Base-by-base conservation (phyloP, 2,797 vertebrate genomes). In the Gymnoscopelus microlampas region DNA sequence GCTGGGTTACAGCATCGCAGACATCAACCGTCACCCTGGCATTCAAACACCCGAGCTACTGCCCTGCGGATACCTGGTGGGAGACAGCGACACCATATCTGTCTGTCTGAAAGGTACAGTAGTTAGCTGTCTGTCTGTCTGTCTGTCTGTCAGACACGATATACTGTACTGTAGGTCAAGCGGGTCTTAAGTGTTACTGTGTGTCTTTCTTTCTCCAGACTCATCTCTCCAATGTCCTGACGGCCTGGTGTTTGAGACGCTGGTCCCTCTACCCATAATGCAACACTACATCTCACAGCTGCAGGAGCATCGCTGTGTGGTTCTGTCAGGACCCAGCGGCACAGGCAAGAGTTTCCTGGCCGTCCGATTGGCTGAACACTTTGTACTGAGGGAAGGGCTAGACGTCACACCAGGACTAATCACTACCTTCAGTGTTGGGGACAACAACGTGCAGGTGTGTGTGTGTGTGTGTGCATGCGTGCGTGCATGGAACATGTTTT, bases 361-460 rank as follows among this genome's bases (percentile, higher is more conserved):
- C 50, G 93, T 91, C 67, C 91, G 93, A 0, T 91, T 96, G 5
- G 95, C 95, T 0, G 94, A 96, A 62, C 91, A 92, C 14, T 83
- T 95, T 88, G 94, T 95, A 7, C 92, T 92, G n/a, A 85, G 90
- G 55, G 95, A 95, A 79, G 93, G 95, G 24, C 87, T 93, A 55
- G 92, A 94, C 64, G 64, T 95, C 78, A 83, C 91, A 0, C 93
- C 95, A 0, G 94, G 93, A 19, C 71, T 94, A 56, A 93, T 96
- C 1, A 92, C 94, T 55, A 95, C 94, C 63, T 95, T 96, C 85
- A 96, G 95, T 0, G 94, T 95, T 32, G 95, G 96, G 76, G 94
- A 95, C 63, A 95, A 96, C 77, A 95, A 95, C 71, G 94, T 93
- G 77, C 96, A 96, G 95, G 95, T 96, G 65, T 90, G 93, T n/a